phyloP scores from a whole-genome alignment of 1,140 invertebrate genomes.

The Hypothenemus hampei region DNA sequence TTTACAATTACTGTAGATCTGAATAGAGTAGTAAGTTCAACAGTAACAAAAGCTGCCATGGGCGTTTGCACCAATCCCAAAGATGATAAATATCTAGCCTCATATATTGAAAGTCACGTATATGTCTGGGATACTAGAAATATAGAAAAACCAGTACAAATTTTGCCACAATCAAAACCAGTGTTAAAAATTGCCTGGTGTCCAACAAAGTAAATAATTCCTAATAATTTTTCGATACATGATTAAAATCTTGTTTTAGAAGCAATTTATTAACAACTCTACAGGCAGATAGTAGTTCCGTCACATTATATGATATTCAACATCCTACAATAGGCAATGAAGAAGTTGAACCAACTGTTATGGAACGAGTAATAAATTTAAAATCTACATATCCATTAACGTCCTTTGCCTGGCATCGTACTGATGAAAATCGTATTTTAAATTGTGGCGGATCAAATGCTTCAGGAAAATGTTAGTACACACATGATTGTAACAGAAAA shows the following conservation, averaged over 20 bases:
- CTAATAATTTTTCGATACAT: background rate
- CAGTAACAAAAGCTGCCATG: constrained; percentile 78
- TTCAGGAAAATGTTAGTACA: constrained; percentile 46
- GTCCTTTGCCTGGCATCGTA: constrained; percentile 81
- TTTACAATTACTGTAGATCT: no score
- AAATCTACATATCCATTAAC: constrained; percentile 53
- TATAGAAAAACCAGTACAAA: constrained; percentile 79
- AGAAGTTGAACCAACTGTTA: constrained; percentile 66
- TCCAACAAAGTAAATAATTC: constrained; percentile 66
- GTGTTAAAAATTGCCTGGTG: constrained; percentile 80
- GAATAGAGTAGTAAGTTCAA: constrained; percentile 62
- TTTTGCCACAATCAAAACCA: constrained; percentile 63
- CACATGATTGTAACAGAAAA: background rate
- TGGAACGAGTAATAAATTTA: constrained; percentile 67
- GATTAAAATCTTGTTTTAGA: constrained; percentile 46
- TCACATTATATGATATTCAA: constrained; percentile 79
- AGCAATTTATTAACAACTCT: constrained; percentile 70
- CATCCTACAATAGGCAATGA: constrained; percentile 62
- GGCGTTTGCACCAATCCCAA: constrained; percentile 74
- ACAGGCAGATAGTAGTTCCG: constrained; percentile 60
- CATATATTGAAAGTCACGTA: constrained; percentile 74
- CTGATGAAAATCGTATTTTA: constrained; percentile 69
- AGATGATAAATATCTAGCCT: constrained; percentile 74
- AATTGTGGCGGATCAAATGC: constrained; percentile 42
- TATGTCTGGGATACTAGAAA: constrained; percentile 83